Conservation (phyloP, 2,113 vertebrate genomes). For the Grammomys dolichurus region DNA sequence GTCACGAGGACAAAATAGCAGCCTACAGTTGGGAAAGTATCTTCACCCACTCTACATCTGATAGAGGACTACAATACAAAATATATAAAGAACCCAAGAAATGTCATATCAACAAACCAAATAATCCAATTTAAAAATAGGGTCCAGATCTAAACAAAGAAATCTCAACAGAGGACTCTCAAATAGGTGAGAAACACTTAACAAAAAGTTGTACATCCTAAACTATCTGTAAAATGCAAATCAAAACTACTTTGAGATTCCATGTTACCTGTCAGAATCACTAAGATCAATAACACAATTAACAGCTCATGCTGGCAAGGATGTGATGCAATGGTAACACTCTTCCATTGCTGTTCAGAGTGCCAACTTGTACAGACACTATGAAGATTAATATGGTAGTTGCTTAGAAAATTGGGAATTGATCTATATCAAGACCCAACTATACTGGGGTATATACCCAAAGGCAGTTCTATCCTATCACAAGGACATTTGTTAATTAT, state of each 20-base stretch:
- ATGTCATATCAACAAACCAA: too few species aligned
- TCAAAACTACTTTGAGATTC: background rate
- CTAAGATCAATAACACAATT: background rate
- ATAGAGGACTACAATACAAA: background rate
- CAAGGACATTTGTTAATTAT: too few species aligned
- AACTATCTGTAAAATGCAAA: background rate
- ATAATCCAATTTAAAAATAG: background rate
- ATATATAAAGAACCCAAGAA: background rate
- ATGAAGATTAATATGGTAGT: background rate
- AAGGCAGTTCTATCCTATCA: background rate
- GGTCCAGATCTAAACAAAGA: background rate
- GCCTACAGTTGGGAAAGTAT: background rate
- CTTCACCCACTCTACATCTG: background rate
- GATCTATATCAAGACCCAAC: background rate
- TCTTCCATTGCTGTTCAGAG: background rate
- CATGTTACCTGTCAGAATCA: background rate
- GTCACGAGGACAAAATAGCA: background rate
- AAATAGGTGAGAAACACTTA: background rate
- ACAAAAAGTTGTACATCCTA: background rate
- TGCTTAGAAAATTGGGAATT: background rate
- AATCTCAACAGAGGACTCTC: background rate
- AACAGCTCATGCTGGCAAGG: background rate
- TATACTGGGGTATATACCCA: background rate
- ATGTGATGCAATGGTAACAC: background rate
- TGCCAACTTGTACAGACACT: background rate